These are phyloP conservation scores for Psittacula derbiana DNA, from an alignment of 2,797 vertebrate genomes.

Conservation along the genomic window DNA sequence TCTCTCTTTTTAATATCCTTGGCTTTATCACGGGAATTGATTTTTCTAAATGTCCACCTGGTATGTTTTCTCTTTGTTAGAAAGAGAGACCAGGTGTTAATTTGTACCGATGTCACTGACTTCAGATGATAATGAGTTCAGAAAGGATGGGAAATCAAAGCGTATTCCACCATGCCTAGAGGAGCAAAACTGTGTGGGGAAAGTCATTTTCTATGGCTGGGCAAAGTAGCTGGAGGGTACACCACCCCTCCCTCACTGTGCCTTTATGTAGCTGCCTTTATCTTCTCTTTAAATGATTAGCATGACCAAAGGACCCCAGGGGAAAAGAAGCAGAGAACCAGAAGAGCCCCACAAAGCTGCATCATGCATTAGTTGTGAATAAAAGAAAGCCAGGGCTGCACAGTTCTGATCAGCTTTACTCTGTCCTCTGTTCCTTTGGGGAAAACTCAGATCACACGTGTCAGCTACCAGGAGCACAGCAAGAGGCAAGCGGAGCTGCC, in stretches of 20 bases:
- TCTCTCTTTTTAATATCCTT: slow-evolving; percentile 65
- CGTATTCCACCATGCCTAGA: neutral
- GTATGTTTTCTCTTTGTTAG: slow-evolving; percentile 16
- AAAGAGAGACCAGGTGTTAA: slow-evolving; percentile 22
- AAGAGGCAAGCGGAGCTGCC: neutral
- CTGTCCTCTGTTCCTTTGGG: neutral
- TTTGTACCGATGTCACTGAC: slow-evolving; percentile 22
- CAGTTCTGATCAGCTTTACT: neutral
- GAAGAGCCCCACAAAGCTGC: neutral
- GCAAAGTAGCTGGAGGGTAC: neutral
- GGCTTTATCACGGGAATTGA: slow-evolving; percentile 56
- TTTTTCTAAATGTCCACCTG: slow-evolving; percentile 58
- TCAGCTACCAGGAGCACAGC: neutral
- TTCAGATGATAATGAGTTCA: slow-evolving; percentile 19
- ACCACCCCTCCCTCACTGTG: neutral
- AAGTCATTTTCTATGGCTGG: neutral
- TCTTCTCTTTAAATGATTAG: neutral
- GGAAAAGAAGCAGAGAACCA: neutral
- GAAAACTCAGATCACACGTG: neutral
- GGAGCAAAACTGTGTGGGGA: neutral
- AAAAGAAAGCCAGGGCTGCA: neutral
- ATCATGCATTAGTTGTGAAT: neutral
- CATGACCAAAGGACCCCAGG: neutral
- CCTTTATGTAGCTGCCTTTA: slow-evolving; percentile 13
- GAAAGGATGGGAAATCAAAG: slow-evolving; percentile 22